Conservation (phyloP, 2,888 invertebrate species). For the Yponomeuta cagnagella region DNA sequence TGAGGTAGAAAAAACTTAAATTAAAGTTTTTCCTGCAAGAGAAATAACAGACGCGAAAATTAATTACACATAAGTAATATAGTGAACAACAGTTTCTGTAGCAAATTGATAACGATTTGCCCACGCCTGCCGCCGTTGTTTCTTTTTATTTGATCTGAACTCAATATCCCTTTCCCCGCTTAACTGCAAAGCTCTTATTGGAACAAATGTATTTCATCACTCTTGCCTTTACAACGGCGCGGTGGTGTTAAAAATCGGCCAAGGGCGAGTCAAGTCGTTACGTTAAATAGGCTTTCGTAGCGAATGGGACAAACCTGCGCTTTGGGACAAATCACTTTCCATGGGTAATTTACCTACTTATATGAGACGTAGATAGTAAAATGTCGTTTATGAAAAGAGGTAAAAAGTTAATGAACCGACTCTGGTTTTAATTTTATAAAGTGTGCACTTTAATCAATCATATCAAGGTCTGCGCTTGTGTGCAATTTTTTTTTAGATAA, state of each 20-base stretch:
- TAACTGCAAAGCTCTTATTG: conserved; percentile 53
- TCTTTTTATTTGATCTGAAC: conserved; percentile 49
- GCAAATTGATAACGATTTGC: conserved; percentile 57
- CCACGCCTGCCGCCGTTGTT: conserved; percentile 34
- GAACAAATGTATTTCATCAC: conserved; percentile 58
- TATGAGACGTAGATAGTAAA: no score
- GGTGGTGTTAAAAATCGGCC: background rate
- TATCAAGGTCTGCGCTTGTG: no score
- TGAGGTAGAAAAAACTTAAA: background rate
- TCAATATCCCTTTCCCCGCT: conserved; percentile 43
- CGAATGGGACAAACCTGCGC: no score
- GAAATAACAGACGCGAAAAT: conserved; percentile 8
- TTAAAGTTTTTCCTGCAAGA: background rate
- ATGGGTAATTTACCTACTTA: no score
- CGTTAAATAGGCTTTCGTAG: no score
- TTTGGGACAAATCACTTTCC: no score
- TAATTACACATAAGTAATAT: conserved; percentile 6
- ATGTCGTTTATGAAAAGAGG: no score
- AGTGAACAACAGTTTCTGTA: conserved; percentile 23
- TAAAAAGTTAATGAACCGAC: no score
- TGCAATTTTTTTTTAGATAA: no score
- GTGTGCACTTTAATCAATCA: no score
- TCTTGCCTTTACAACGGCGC: conserved; percentile 25
- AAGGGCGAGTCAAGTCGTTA: no score
- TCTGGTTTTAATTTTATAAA: no score